Conservation (phyloP, 2,797 vertebrate genomes). For the Pelochelys cantorii region DNA sequence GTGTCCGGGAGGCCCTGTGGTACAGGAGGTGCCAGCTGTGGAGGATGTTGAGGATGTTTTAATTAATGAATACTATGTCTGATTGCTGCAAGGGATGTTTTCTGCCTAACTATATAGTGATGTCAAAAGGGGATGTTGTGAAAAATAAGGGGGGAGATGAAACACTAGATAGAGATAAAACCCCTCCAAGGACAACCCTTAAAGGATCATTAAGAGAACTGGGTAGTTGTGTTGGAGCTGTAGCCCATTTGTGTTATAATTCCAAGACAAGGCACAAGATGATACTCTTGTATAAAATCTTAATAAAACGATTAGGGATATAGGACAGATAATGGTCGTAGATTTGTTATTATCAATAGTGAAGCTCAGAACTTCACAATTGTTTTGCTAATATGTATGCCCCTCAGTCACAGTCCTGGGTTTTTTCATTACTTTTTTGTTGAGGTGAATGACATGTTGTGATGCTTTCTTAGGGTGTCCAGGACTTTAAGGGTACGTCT, state of each 20-base stretch:
- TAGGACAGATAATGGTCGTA: neutral
- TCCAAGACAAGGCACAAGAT: neutral
- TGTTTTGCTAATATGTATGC: neutral
- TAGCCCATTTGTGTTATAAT: neutral
- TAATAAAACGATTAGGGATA: neutral
- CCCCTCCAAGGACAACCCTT: neutral
- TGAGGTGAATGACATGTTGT: neutral
- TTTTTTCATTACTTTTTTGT: neutral
- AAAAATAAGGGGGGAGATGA: neutral
- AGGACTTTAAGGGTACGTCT: too few relatives aligned
- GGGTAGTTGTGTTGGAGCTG: neutral
- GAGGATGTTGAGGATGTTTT: neutral
- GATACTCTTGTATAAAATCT: neutral
- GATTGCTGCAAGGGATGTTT: neutral
- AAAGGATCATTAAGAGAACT: neutral
- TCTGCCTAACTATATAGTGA: neutral
- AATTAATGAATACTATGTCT: neutral
- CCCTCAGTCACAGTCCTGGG: neutral
- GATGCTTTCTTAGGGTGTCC: neutral
- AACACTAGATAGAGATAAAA: neutral
- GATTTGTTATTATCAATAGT: neutral
- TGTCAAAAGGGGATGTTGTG: neutral
- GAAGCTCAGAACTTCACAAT: neutral
- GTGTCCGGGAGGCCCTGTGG: neutral
- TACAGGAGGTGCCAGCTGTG: neutral